phyloP scores from a whole-genome alignment of 2,113 vertebrate genomes.

The Vanacampus margaritifer region DNA sequence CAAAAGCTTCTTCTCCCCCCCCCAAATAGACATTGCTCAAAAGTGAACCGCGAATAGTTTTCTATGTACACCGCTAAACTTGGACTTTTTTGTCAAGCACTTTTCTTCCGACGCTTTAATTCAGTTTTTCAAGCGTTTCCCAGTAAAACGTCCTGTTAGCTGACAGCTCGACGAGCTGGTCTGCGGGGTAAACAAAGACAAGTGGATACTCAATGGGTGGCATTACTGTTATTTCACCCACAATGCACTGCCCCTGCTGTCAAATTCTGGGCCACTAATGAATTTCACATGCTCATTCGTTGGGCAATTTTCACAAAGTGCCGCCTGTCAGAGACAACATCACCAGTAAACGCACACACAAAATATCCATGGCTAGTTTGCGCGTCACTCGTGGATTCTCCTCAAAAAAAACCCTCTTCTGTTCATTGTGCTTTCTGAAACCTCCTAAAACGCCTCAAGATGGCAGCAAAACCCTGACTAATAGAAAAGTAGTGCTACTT shows the following conservation, averaged over 20 bases:
- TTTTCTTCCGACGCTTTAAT: background rate
- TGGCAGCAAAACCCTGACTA: too few species aligned
- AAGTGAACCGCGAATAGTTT: too few species aligned
- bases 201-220: background rate
- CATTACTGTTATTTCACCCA: background rate
- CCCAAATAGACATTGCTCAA: too few species aligned
- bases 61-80: too few species aligned
- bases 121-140: background rate
- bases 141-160: background rate
- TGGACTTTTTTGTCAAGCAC: background rate
- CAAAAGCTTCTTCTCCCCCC: too few species aligned
- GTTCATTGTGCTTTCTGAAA: too few species aligned
- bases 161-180: background rate
- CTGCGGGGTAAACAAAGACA: background rate
- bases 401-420: too few species aligned
- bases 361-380: background rate
- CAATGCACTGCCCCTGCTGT: background rate
- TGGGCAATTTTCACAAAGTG: background rate
- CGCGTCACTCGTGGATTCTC: background rate
- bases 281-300: background rate
- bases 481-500: too few species aligned
- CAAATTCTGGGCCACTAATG: background rate
- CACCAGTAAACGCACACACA: background rate
- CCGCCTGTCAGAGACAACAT: background rate
- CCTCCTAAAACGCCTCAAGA: too few species aligned